Percentiles rank a stretch among this genome's conserved stretches.
phyloP scores from a whole-genome alignment of 2,888 invertebrate species.

The Arge pagana region DNA sequence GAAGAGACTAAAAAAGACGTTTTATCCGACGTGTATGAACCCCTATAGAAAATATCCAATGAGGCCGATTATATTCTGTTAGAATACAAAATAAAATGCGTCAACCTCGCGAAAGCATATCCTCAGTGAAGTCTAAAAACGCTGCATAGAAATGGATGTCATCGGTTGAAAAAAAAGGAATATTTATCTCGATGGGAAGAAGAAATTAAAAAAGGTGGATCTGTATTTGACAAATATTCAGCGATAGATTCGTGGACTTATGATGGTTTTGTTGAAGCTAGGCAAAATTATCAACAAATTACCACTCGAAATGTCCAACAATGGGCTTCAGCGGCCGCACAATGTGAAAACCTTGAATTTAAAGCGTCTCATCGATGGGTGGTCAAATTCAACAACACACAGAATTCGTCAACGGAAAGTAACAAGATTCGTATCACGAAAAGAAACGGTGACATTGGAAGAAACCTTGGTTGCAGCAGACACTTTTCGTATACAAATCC shows the following conservation, averaged over 20 bases:
- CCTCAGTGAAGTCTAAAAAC: constrained; percentile 11
- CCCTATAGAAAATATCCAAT: too few species aligned
- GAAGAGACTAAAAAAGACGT: not conserved
- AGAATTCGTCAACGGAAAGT: too few species aligned
- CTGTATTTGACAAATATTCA: constrained; percentile 27
- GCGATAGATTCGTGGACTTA: constrained; percentile 30
- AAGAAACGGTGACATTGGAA: too few species aligned
- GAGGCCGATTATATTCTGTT: constrained; percentile 9
- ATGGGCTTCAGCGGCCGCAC: constrained; percentile 33
- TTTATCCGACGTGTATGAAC: not conserved
- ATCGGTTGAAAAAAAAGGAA: constrained; percentile 6
- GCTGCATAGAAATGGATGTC: constrained; percentile 16
- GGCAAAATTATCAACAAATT: constrained; percentile 27
- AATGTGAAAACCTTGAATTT: constrained; percentile 29
- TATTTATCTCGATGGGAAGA: constrained; percentile 26
- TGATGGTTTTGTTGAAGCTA: constrained; percentile 31
- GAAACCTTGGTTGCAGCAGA: too few species aligned
- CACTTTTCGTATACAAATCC: too few species aligned
- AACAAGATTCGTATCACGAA: too few species aligned
- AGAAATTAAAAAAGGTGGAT: constrained; percentile 30
- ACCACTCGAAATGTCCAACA: constrained; percentile 32
- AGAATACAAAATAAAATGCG: constrained; percentile 19
- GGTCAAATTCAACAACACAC: constrained; percentile 25
- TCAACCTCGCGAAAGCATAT: constrained; percentile 17
- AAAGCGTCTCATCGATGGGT: constrained; percentile 29